Conservation (phyloP, 2,113 vertebrate genomes). For the Pelobates fuscus region DNA sequence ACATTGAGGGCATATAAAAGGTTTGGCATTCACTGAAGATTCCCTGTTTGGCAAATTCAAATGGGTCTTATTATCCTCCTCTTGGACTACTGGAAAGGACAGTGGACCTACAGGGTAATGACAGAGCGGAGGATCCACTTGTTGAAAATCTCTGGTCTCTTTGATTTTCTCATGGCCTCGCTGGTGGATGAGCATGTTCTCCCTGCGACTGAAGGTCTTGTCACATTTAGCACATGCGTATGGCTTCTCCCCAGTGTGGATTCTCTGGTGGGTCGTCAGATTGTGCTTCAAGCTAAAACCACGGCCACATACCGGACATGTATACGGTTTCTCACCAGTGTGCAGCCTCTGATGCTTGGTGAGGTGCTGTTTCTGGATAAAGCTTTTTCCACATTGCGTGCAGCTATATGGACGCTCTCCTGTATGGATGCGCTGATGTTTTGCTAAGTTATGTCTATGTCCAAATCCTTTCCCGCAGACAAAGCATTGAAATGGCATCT, state of each 20-base stretch:
- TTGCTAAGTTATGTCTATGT: conserved; percentile 71
- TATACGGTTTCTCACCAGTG: conserved; percentile 68
- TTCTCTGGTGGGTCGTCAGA: conserved; percentile 64
- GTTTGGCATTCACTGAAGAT: not conserved
- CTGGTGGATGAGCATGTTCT: conserved; percentile 64
- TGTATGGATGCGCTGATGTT: conserved; percentile 69
- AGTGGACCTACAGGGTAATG: not conserved
- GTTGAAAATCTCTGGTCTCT: too few species aligned
- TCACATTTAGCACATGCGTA: conserved; percentile 60
- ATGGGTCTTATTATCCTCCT: not conserved
- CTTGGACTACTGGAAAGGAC: too few species aligned
- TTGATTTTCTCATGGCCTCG: not conserved
- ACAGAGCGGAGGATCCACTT: not conserved
- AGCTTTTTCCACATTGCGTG: conserved; percentile 67
- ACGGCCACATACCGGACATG: conserved; percentile 73
- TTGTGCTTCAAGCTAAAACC: conserved; percentile 79
- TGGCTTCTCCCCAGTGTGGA: conserved; percentile 68
- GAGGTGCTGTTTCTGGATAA: conserved; percentile 73
- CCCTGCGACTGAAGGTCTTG: conserved; percentile 68
- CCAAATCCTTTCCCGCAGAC: conserved; percentile 66
- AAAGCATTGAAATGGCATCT: not conserved
- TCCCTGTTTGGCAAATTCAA: not conserved
- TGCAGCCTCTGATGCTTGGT: conserved; percentile 70
- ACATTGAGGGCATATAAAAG: conserved; percentile 12
- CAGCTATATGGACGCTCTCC: conserved; percentile 69